A percentile compares a stretch with the other conserved stretches of the same genome.
Evolutionary conservation across 2,888 invertebrate species (phyloP).

Genomic region (Acleris literana): DNA sequence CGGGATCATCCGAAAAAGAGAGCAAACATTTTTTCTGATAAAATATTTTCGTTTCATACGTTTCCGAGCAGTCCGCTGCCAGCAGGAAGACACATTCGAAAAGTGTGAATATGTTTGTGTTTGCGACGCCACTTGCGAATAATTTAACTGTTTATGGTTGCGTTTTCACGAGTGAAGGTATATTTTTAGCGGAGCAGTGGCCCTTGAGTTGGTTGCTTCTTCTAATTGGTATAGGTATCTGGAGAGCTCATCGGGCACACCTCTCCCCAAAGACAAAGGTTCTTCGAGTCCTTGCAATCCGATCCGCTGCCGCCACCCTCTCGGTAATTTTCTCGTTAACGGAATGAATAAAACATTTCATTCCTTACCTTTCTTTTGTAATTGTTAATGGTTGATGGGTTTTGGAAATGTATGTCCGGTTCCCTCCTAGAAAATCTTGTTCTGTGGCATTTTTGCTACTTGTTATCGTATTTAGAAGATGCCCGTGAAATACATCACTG

Average conservation of each 20-base stretch:
- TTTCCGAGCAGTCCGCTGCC: slow-evolving; percentile 24
- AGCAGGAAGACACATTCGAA: slow-evolving; percentile 10
- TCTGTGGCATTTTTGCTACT: slow-evolving; percentile 61
- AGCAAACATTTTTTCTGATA: slow-evolving; percentile 44
- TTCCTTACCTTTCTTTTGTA: slow-evolving; percentile 82
- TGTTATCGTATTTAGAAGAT: slow-evolving; percentile 53
- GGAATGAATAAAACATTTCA: slow-evolving; percentile 83
- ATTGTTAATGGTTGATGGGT: slow-evolving; percentile 82
- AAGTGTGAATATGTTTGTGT: slow-evolving; percentile 22
- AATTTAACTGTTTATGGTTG: slow-evolving; percentile 7
- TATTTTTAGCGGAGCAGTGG: slow-evolving; percentile 18
- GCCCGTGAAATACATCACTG: slow-evolving; percentile 23
- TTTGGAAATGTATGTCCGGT: slow-evolving; percentile 76
- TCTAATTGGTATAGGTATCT: slow-evolving; percentile 74
- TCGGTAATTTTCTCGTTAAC: slow-evolving; percentile 83
- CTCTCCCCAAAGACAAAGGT: slow-evolving; percentile 79
- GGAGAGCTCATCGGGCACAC: slow-evolving; percentile 74
- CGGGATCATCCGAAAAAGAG: slow-evolving; percentile 42
- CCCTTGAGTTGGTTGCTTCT: slow-evolving; percentile 60
- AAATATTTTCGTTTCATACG: slow-evolving; percentile 43
- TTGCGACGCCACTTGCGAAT: slow-evolving; percentile 18
- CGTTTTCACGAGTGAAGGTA: slow-evolving; percentile 1
- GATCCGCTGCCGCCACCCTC: slow-evolving; percentile 72
- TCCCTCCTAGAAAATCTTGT: slow-evolving; percentile 60
- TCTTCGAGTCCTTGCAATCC: slow-evolving; percentile 77